A percentile compares a stretch with the other conserved stretches of the same genome.
These are phyloP conservation scores for Cephus sareptanus DNA, from an alignment of 2,888 invertebrate species.

Conservation along the genomic window DNA sequence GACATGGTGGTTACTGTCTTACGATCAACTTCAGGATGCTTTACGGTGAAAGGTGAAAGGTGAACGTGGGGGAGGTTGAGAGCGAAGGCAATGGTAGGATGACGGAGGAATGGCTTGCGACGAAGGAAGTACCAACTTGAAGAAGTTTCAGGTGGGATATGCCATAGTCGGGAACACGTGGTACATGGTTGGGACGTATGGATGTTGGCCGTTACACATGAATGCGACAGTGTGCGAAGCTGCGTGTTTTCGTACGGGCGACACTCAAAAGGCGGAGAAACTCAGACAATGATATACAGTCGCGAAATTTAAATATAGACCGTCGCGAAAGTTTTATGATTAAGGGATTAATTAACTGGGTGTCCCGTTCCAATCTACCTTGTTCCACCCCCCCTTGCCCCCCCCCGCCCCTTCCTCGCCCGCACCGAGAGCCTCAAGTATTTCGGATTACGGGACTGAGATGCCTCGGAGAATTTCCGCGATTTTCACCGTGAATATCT, in stretches of 20 bases:
- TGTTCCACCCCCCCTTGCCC: not conserved
- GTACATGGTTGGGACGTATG: not conserved
- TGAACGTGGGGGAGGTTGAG: slow-evolving; percentile 5
- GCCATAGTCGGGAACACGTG: slow-evolving; percentile 18
- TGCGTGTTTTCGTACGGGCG: slow-evolving; percentile 23
- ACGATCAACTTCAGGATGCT: not conserved
- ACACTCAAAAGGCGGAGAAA: slow-evolving; percentile 29
- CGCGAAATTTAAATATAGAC: slow-evolving; percentile 47
- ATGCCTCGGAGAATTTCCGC: slow-evolving; percentile 39
- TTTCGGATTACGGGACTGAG: slow-evolving; percentile 32
- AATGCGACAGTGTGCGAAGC: not conserved
- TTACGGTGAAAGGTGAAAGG: slow-evolving; percentile 2
- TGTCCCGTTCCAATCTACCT: not conserved
- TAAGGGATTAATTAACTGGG: slow-evolving; percentile 55
- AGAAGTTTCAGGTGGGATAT: slow-evolving; percentile 29
- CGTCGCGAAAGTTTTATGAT: slow-evolving; percentile 54
- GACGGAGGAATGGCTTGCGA: not conserved
- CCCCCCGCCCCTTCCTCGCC: not conserved
- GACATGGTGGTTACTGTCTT: not conserved
- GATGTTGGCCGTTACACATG: not conserved
- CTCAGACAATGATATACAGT: slow-evolving; percentile 21
- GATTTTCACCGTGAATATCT: slow-evolving; percentile 27
- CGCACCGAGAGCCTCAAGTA: slow-evolving; percentile 32
- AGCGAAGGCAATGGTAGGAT: not conserved
- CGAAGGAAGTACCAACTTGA: slow-evolving; percentile 14